These are phyloP conservation scores for Meandrusa payeni DNA, from an alignment of 2,888 invertebrate genomes.

Conservation along the genomic window DNA sequence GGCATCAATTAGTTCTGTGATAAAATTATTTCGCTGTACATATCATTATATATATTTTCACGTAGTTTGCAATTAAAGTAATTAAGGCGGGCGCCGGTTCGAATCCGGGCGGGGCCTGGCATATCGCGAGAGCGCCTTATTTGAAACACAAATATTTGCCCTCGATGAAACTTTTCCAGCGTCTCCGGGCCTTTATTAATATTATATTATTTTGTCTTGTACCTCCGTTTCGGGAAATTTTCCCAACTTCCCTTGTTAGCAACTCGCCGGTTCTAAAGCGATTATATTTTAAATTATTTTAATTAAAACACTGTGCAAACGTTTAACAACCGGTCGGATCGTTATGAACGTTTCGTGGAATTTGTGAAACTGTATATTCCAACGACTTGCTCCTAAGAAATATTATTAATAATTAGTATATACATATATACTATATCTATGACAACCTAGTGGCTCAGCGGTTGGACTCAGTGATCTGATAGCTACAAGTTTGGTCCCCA, in stretches of 20 bases:
- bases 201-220: slow-evolving; percentile 81
- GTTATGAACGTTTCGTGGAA: slow-evolving; percentile 50
- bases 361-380: slow-evolving; percentile 28
- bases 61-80: slow-evolving; percentile 34
- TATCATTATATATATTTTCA: slow-evolving; percentile 18
- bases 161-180: slow-evolving; percentile 71
- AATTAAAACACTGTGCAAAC: slow-evolving; percentile 78
- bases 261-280: slow-evolving; percentile 73
- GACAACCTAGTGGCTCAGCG: too few species aligned
- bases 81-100: slow-evolving; percentile 37
- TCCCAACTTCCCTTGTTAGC: slow-evolving; percentile 72
- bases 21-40: slow-evolving; percentile 3
- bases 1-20: too few species aligned
- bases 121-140: slow-evolving; percentile 71
- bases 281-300: slow-evolving; percentile 81
- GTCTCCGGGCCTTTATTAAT: slow-evolving; percentile 78
- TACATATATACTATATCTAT: too few species aligned
- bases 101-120: slow-evolving; percentile 53
- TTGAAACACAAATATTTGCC: slow-evolving; percentile 79
- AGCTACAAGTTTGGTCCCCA: too few species aligned
- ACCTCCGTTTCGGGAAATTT: slow-evolving; percentile 62
- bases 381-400: too few species aligned
- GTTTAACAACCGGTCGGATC: slow-evolving; percentile 42
- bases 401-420: too few species aligned
- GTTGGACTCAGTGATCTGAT: too few species aligned